Evolutionary conservation across 2,797 vertebrate species (phyloP).

Genomic region (Mus minutoides): DNA sequence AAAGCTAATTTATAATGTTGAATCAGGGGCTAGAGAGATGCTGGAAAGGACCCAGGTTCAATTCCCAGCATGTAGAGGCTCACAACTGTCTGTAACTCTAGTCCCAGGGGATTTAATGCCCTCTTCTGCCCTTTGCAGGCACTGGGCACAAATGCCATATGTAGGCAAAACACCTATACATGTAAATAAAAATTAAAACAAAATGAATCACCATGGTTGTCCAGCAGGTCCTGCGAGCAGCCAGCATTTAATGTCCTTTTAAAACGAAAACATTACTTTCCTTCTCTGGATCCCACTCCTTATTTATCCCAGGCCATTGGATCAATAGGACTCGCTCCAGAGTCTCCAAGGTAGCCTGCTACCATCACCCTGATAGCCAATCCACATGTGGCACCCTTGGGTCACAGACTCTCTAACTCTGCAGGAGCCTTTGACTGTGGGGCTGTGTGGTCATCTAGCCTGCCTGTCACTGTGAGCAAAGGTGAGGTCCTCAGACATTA

Average conservation of each 20-base stretch:
- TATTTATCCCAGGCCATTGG: background rate
- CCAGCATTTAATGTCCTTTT: background rate
- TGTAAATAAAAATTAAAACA: background rate
- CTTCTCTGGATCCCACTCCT: background rate
- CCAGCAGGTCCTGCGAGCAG: background rate
- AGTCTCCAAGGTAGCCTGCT: background rate
- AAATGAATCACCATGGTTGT: background rate
- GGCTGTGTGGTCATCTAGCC: no score
- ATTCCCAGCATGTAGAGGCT: background rate
- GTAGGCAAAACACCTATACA: background rate
- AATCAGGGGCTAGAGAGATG: background rate
- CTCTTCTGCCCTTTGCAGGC: background rate
- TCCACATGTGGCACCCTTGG: rapidly evolving
- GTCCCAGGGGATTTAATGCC: background rate
- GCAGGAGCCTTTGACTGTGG: background rate
- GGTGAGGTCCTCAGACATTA: background rate
- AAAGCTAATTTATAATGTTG: background rate
- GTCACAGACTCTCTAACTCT: background rate
- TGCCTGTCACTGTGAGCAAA: background rate
- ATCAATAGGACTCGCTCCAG: rapidly evolving
- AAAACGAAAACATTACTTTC: background rate
- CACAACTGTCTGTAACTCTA: background rate
- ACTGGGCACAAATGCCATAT: background rate
- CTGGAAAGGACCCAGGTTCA: background rate
- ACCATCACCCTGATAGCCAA: background rate